Evolutionary conservation across 1,140 invertebrate species (phyloP).

Genomic region (Periplaneta americana): DNA sequence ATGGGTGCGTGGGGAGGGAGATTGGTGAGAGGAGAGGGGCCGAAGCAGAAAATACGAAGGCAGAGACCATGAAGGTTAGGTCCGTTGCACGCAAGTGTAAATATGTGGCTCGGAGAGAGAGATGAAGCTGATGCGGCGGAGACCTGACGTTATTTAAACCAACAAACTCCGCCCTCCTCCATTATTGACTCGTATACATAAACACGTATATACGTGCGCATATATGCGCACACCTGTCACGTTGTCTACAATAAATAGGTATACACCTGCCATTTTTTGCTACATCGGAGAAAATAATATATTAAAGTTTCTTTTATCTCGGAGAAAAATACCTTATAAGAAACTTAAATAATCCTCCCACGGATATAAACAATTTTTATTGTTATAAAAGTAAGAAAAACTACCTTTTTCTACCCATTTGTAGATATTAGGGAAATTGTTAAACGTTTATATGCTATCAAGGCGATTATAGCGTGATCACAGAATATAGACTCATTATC

Average conservation of each 20-base stretch:
- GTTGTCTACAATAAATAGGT: neutral
- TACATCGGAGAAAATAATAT: neutral
- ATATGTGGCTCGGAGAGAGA: neutral
- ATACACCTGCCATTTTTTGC: neutral
- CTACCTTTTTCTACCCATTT: neutral
- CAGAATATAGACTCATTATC: neutral
- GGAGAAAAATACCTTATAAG: neutral
- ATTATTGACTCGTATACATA: neutral
- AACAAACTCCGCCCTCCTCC: neutral
- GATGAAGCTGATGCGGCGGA: neutral
- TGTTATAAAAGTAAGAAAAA: neutral
- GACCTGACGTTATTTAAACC: neutral
- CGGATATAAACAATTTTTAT: neutral
- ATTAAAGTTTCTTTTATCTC: neutral
- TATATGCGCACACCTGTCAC: neutral
- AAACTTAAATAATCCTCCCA: neutral
- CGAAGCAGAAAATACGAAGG: neutral
- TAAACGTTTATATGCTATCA: neutral
- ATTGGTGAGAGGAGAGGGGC: neutral
- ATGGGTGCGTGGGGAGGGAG: too few relatives aligned
- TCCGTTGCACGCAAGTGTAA: neutral
- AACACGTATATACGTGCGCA: too few relatives aligned
- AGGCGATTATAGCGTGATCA: neutral
- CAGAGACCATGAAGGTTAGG: neutral
- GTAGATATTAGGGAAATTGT: too few relatives aligned